phyloP scores from a whole-genome alignment of 1,140 invertebrate species.

The Sitobion miscanthi region DNA sequence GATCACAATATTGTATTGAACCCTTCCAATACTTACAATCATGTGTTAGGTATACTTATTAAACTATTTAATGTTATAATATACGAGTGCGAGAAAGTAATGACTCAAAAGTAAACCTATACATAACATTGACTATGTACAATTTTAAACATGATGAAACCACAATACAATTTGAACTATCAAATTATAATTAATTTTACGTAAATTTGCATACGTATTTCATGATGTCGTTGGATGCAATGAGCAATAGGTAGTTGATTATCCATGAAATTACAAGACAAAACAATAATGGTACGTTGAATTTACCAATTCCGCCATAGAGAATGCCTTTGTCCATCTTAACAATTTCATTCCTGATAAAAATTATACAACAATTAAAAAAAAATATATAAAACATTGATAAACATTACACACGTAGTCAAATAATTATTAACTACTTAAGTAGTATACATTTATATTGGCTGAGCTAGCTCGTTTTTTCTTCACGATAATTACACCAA shows the following conservation, averaged over 20 bases:
- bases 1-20: not conserved
- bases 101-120: not conserved
- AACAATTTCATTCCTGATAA: not conserved
- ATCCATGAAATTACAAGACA: slow-evolving; percentile 25
- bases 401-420: too few relatives aligned
- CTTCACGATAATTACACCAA: too few relatives aligned
- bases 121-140: not conserved
- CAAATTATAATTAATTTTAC: not conserved
- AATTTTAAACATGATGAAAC: not conserved
- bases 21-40: not conserved
- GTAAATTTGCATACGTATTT: slow-evolving; percentile 10
- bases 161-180: not conserved
- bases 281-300: not conserved
- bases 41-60: not conserved
- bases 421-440: too few relatives aligned
- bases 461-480: too few relatives aligned
- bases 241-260: not conserved
- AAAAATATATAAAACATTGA: too few relatives aligned
- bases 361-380: not conserved
- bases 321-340: not conserved
- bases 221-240: not conserved
- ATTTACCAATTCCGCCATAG: not conserved
- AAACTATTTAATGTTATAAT: not conserved
- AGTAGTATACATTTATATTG: too few relatives aligned
- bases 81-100: not conserved